These are phyloP conservation scores for Anguilla pacifica DNA, from an alignment of 2,797 vertebrate species.

Conservation along the genomic window DNA sequence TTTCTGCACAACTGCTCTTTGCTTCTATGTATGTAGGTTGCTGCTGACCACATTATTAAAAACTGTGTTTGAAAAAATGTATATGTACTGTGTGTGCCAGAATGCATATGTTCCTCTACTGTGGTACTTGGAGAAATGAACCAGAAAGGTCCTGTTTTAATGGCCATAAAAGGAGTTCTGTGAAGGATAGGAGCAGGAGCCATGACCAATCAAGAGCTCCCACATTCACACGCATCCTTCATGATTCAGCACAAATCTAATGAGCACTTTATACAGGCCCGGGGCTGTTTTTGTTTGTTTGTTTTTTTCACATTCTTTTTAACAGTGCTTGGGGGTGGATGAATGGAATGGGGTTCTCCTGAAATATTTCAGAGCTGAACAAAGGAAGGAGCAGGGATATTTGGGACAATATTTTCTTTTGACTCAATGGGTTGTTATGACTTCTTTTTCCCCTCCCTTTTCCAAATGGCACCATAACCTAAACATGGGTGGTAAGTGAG, in stretches of 20 bases:
- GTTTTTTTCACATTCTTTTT: not conserved
- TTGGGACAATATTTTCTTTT: constrained; percentile 51
- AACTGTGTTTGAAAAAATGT: not conserved
- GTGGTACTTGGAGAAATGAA: not conserved
- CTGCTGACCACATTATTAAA: not conserved
- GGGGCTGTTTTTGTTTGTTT: not conserved
- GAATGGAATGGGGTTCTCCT: not conserved
- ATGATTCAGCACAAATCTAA: not conserved
- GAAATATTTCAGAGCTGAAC: constrained; percentile 14
- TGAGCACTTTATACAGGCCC: not conserved
- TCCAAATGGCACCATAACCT: constrained; percentile 91
- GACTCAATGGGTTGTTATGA: constrained; percentile 85
- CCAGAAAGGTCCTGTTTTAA: not conserved
- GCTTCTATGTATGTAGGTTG: not conserved
- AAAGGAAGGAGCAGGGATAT: not conserved
- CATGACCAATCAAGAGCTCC: not conserved
- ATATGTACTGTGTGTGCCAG: not conserved
- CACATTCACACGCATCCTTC: not conserved
- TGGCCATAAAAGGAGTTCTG: not conserved
- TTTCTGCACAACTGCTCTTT: not conserved
- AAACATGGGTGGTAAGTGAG: constrained; percentile 97
- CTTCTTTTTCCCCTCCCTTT: constrained; percentile 81
- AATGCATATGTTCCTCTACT: not conserved
- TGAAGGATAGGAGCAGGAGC: not conserved
- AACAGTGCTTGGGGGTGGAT: not conserved